These are phyloP conservation scores for Sinonovacula constricta DNA, from an alignment of 1,140 invertebrate genomes.

Conservation along the genomic window DNA sequence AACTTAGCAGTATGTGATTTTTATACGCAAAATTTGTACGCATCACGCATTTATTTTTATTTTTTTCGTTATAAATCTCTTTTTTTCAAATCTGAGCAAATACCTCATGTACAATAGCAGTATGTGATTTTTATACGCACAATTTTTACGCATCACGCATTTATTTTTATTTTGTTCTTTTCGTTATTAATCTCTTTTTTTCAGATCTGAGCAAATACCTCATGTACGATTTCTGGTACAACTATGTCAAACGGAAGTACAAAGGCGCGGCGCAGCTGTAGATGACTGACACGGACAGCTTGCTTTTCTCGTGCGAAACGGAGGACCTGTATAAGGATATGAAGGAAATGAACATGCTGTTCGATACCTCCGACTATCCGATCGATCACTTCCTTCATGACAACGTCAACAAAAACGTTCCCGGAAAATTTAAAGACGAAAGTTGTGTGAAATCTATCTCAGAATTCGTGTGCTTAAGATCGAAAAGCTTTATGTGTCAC, in stretches of 20 bases:
- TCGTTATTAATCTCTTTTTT: neutral
- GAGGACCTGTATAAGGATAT: constrained; percentile 77
- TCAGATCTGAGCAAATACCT: constrained; percentile 28
- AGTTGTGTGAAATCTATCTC: constrained; percentile 60
- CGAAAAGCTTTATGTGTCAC: constrained; percentile 18
- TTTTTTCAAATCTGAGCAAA: neutral
- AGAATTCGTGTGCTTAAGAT: constrained; percentile 13
- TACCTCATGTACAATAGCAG: no score
- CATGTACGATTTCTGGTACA: constrained; percentile 71
- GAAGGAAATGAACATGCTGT: constrained; percentile 30
- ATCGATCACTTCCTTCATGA: constrained; percentile 44
- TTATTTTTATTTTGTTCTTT: neutral
- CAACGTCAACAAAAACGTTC: constrained; percentile 77
- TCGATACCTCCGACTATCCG: constrained; percentile 52
- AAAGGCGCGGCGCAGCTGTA: constrained; percentile 59
- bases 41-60: neutral
- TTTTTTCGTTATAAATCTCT: neutral
- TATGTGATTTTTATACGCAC: neutral
- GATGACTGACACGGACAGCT: constrained; percentile 78
- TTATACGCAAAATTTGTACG: neutral
- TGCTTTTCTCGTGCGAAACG: constrained; percentile 75
- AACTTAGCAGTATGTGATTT: neutral
- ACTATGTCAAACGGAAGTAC: constrained; percentile 63
- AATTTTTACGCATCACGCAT: neutral
- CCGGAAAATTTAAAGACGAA: constrained; percentile 80